These are phyloP conservation scores for Eufriesea mexicana DNA, from an alignment of 1,140 invertebrate genomes.

Conservation along the genomic window DNA sequence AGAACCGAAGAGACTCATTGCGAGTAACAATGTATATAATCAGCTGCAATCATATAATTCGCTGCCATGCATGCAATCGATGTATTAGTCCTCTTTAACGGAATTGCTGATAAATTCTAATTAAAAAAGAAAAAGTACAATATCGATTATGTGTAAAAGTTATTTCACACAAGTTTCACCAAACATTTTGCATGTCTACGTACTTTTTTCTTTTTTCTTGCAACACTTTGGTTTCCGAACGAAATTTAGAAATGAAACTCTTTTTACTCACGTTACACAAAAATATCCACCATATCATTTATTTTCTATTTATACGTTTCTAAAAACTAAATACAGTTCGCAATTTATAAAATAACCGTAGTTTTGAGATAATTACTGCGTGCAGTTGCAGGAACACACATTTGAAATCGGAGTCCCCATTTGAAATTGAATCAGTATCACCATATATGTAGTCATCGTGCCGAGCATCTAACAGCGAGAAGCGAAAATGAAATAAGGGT, in stretches of 20 bases:
- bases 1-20: conserved; percentile 4
- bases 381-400: background rate
- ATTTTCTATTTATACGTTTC: background rate
- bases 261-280: background rate
- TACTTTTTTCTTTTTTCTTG: background rate
- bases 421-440: conserved; percentile 79
- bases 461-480: conserved; percentile 73
- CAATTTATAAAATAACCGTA: background rate
- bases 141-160: background rate
- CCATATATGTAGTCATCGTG: conserved; percentile 77
- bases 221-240: background rate
- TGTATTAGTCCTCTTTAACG: conserved; percentile 46
- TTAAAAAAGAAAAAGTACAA: conserved; percentile 28
- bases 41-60: conserved; percentile 35
- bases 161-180: background rate
- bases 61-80: conserved; percentile 53
- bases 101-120: conserved; percentile 29
- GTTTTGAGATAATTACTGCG: background rate
- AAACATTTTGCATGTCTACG: background rate
- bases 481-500: background rate
- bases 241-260: background rate
- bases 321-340: background rate
- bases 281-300: background rate
- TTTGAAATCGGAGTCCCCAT: conserved; percentile 1
- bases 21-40: conserved; percentile 31